These are phyloP conservation scores for Theonella swinhoei DNA, from an alignment of 37 sponge, comb jelly and placozoan genomes.

Conservation along the genomic window DNA sequence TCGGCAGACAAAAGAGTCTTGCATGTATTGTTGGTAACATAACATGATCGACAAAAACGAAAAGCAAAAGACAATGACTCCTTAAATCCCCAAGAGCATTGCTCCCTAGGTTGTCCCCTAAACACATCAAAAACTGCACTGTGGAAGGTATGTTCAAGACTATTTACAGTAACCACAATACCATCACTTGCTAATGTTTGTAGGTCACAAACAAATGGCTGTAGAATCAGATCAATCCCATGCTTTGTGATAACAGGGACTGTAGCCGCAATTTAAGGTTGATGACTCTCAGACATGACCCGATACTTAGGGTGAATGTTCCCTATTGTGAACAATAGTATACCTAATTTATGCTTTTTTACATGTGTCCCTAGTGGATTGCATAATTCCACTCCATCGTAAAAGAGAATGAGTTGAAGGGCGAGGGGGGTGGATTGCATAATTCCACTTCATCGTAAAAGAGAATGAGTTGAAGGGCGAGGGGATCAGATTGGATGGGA, in stretches of 20 bases:
- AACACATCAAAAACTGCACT: too few relatives aligned
- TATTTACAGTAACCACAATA: background rate
- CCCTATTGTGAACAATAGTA: conserved; percentile 33
- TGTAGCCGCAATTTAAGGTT: conserved; percentile 19
- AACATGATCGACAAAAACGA: conserved; percentile 32
- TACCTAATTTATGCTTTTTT: conserved; percentile 49
- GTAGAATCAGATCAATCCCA: conserved; percentile 23
- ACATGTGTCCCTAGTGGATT: too few relatives aligned
- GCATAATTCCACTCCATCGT: too few relatives aligned
- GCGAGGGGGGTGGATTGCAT: conserved; percentile 23
- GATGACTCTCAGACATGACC: conserved; percentile 10
- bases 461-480: conserved; percentile 40
- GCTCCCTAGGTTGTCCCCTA: too few relatives aligned
- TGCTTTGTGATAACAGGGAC: conserved; percentile 25
- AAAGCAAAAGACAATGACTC: conserved; percentile 37
- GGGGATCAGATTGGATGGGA: conserved; percentile 15
- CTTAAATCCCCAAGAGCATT: conserved; percentile 50
- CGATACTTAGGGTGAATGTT: conserved; percentile 31
- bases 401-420: too few relatives aligned
- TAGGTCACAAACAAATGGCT: conserved; percentile 35
- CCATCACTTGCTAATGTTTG: conserved; percentile 13
- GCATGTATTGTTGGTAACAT: conserved; percentile 5
- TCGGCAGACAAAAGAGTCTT: background rate
- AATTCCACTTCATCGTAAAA: conserved; percentile 55
- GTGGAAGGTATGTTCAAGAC: too few relatives aligned